Conservation (phyloP, 2,888 invertebrate genomes). For the Synanthedon formicaeformis region DNA sequence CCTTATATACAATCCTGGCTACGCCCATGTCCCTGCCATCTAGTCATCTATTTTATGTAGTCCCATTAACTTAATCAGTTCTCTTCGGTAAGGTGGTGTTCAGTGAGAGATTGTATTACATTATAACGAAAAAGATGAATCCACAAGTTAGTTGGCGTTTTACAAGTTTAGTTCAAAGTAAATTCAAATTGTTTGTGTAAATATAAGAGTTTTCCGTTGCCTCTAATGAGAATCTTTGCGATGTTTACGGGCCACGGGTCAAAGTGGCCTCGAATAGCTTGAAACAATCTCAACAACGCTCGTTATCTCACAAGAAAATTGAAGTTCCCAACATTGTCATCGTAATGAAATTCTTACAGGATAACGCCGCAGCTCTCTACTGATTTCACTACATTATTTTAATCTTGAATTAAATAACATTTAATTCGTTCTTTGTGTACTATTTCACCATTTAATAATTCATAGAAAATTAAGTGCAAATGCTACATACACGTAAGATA, state of each 20-base stretch:
- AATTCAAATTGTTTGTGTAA: slow-evolving; percentile 20
- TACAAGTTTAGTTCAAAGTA: slow-evolving; percentile 1
- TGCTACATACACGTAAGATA: no score
- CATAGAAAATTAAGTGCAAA: no score
- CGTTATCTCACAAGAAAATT: slow-evolving; percentile 55
- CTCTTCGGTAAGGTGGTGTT: no score
- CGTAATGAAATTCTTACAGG: slow-evolving; percentile 57
- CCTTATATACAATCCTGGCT: no score
- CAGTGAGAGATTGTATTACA: no score
- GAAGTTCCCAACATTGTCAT: slow-evolving; percentile 58
- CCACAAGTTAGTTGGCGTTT: not conserved
- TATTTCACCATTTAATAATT: no score
- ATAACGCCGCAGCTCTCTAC: slow-evolving; percentile 15
- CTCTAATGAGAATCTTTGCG: slow-evolving; percentile 51
- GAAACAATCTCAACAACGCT: slow-evolving; percentile 54
- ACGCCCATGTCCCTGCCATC: no score
- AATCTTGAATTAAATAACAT: not conserved
- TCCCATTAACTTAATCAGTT: no score
- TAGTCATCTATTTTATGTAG: no score
- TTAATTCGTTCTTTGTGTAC: no score
- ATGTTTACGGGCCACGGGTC: slow-evolving; percentile 57
- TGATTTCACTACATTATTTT: not conserved
- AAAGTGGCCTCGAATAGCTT: slow-evolving; percentile 53
- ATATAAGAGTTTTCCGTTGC: slow-evolving; percentile 32
- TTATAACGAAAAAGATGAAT: no score